Conservation (phyloP, 2,797 vertebrate species). For the Orestias chungarensis region DNA sequence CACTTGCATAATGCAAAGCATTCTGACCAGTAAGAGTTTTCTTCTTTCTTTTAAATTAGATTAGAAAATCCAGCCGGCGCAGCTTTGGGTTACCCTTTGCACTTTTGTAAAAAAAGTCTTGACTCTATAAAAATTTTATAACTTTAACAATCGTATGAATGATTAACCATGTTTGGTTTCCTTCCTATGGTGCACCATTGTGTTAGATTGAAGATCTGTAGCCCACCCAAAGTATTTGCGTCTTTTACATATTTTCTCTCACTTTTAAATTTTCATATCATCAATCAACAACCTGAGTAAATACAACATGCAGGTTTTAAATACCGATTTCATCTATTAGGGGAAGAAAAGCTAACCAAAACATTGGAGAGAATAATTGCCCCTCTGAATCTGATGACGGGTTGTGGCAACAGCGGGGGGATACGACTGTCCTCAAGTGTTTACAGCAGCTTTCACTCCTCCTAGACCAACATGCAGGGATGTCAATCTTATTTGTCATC, state of each 20-base stretch:
- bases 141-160: slow-evolving; percentile 46
- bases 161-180: slow-evolving; percentile 45
- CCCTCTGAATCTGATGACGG: neutral
- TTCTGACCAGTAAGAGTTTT: slow-evolving; percentile 68
- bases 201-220: slow-evolving; percentile 6
- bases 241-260: neutral
- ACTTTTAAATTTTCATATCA: neutral
- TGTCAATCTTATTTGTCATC: too few relatives aligned
- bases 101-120: slow-evolving; percentile 31
- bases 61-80: slow-evolving; percentile 1
- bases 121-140: slow-evolving; percentile 45
- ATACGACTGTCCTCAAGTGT: too few relatives aligned
- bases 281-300: neutral
- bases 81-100: slow-evolving; percentile 39
- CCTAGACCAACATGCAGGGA: too few relatives aligned
- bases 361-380: neutral
- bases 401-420: neutral
- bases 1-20: slow-evolving; percentile 79
- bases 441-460: too few relatives aligned
- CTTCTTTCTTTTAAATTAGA: neutral
- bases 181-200: neutral
- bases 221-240: neutral
- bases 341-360: neutral
- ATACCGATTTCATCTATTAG: neutral
- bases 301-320: neutral